Evolutionary conservation across 2,888 invertebrate species (phyloP).

Genomic region (Noctua fimbriata): DNA sequence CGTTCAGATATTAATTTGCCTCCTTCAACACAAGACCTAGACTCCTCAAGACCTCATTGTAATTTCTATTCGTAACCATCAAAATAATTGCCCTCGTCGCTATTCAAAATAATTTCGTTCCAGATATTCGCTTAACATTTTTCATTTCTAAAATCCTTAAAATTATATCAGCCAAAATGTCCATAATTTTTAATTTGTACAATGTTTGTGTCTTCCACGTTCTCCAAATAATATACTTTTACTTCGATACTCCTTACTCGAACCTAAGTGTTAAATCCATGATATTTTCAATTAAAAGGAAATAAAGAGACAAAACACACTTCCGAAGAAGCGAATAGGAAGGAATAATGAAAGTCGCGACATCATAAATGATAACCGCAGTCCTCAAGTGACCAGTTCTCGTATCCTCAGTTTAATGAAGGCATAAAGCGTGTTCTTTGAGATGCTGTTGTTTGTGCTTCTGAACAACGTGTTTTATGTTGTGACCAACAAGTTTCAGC

Average conservation of each 20-base stretch:
- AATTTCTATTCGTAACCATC: neutral
- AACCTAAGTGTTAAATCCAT: neutral
- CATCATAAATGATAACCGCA: neutral
- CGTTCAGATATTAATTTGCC: neutral
- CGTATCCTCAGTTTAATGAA: slow-evolving; percentile 14
- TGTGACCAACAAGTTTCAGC: neutral
- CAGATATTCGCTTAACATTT: neutral
- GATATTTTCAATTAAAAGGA: neutral
- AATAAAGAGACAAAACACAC: neutral
- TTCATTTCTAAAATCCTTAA: neutral
- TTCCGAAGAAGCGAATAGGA: neutral
- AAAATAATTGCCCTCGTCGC: neutral
- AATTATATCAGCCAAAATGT: neutral
- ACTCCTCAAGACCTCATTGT: neutral
- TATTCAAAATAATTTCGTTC: neutral
- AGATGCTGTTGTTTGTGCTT: neutral
- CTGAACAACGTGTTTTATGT: neutral
- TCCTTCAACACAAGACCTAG: neutral
- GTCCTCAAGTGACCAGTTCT: slow-evolving; percentile 14
- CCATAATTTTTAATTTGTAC: slow-evolving; percentile 2
- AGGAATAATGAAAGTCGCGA: neutral
- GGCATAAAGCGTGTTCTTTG: neutral
- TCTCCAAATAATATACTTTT: neutral
- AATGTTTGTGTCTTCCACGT: neutral
- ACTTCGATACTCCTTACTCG: neutral